Base-by-base conservation (phyloP, 2,797 vertebrate species). In the Ctenochaetus hawaiiensis region DNA sequence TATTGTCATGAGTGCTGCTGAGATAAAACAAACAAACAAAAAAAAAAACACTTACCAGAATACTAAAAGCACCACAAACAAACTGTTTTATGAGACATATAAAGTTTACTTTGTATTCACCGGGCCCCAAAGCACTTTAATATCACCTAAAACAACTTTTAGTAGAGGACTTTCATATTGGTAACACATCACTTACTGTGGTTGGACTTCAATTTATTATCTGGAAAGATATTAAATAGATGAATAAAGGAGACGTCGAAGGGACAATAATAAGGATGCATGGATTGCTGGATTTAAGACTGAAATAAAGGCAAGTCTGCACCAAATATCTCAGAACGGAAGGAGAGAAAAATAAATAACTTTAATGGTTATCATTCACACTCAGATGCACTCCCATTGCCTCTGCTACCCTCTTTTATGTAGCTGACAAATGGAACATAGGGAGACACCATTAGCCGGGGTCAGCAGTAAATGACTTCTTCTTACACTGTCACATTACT, bases 31-130 rank as follows among this genome's bases (percentile, higher is more conserved):
- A 41, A 41, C 37, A 39, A 39, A 7, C 2, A 2, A 39, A 39
- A 30, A 30, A 4, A 85, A 76, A 84, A 84, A 81, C 78, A 56
- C 62, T 53, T 66, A 37, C 39, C 26, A 18, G 39, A 73, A 81
- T 45, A 62, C 45, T 74, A 64, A 87, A 61, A 74, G 56, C 72
- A 58, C 69, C 75, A 71, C 78, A 88, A 78, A 80, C 58, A 58
- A 85, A 65, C 44, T 4, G 44, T 75, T 78, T 88, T 87, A 83
- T 72, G 77, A 78, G 63, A 43, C 34, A 8, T 76, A 41, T 61
- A 69, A 37, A 60, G 70, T 78, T 84, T 62, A 60, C 39, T 65
- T 69, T 76, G 64, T 76, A 58, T 79, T 84, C 61, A 84, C 43
- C 52, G 51, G 49, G 41, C 75, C 61, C 23, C 44, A 18, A 1